These are phyloP conservation scores for Philereme transversata DNA, from an alignment of 2,888 invertebrate species.

Conservation along the genomic window DNA sequence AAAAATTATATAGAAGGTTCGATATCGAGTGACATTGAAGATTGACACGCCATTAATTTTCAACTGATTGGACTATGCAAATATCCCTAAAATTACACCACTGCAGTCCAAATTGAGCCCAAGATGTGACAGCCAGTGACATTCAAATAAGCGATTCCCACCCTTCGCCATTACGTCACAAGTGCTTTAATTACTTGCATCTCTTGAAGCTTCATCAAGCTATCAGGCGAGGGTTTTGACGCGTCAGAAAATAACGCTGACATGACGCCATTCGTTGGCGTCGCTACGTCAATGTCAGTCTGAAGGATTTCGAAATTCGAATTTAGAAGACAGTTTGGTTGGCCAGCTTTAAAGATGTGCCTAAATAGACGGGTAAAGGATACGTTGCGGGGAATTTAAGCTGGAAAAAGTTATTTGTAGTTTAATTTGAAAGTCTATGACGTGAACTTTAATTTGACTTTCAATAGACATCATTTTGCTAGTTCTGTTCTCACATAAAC, in stretches of 20 bases:
- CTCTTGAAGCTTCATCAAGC: slow-evolving; percentile 27
- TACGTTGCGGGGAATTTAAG: neutral
- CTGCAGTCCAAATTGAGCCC: slow-evolving; percentile 30
- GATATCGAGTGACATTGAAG: slow-evolving; percentile 19
- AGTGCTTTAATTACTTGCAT: slow-evolving; percentile 34
- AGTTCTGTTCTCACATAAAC: neutral
- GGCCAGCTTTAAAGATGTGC: slow-evolving; percentile 16
- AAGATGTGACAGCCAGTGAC: slow-evolving; percentile 30
- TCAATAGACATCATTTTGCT: neutral
- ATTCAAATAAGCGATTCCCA: slow-evolving; percentile 17
- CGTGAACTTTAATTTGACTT: neutral
- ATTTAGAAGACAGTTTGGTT: slow-evolving; percentile 24
- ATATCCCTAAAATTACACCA: slow-evolving; percentile 28
- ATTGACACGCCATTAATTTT: slow-evolving; percentile 27
- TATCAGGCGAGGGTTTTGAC: slow-evolving; percentile 20
- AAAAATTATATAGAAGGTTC: neutral
- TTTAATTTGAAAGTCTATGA: neutral
- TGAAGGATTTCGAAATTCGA: slow-evolving; percentile 27
- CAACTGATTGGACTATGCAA: slow-evolving; percentile 29
- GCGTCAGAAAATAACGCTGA: slow-evolving; percentile 30
- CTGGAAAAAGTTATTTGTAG: neutral
- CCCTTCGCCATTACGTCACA: slow-evolving; percentile 20
- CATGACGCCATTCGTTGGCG: slow-evolving; percentile 17
- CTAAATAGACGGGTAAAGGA: neutral
- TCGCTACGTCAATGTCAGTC: slow-evolving; percentile 27